These are phyloP conservation scores for Polypterus bichir DNA, from an alignment of 2,113 vertebrate species.

Conservation along the genomic window DNA sequence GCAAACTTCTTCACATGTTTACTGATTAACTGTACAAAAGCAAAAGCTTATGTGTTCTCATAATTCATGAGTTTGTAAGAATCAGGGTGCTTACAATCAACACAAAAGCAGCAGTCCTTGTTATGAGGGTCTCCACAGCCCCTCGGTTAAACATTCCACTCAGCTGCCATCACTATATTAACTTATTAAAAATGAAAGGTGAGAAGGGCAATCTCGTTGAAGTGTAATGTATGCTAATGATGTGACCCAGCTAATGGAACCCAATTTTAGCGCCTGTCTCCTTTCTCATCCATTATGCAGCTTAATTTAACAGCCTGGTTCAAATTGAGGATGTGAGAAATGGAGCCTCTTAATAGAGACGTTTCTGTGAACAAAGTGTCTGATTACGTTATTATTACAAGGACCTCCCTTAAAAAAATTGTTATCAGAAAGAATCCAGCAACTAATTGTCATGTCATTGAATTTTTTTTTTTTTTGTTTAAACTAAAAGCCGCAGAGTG, in stretches of 20 bases:
- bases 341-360: slow-evolving; percentile 40
- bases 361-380: slow-evolving; percentile 37
- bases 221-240: slow-evolving; percentile 49
- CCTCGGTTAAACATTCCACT: no score
- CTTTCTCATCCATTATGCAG: slow-evolving; percentile 40
- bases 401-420: neutral
- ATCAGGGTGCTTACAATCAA: no score
- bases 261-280: slow-evolving; percentile 43
- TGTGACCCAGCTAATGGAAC: slow-evolving; percentile 47
- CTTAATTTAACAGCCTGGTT: slow-evolving; percentile 43
- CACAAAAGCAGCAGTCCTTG: no score
- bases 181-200: slow-evolving; percentile 46
- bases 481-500: no score
- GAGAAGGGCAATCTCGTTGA: slow-evolving; percentile 47
- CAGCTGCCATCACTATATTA: slow-evolving; percentile 37
- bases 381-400: slow-evolving; percentile 42
- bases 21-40: no score
- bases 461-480: no score
- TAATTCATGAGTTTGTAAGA: no score
- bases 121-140: no score
- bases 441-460: no score
- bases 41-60: no score
- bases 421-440: no score
- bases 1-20: no score
- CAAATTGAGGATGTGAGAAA: slow-evolving; percentile 37